phyloP scores from a whole-genome alignment of 1,140 invertebrate species.

The Drosophila repleta region DNA sequence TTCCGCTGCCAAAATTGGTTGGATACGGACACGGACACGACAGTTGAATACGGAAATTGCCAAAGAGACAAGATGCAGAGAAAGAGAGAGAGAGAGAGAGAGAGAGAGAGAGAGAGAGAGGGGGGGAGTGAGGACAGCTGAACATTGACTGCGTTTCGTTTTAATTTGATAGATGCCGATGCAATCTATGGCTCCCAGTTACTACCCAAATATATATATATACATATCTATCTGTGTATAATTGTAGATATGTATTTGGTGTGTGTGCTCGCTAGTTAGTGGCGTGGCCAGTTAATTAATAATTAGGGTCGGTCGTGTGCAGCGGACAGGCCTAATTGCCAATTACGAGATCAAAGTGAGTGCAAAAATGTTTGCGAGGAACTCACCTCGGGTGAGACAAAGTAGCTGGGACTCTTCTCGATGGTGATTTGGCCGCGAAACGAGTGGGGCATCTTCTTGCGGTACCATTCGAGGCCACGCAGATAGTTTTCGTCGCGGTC shows the following conservation, averaged over 20 bases:
- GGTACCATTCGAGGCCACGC: conserved; percentile 96
- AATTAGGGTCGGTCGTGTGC: conserved; percentile 55
- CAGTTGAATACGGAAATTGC: conserved; percentile 40
- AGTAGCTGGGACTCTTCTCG: conserved; percentile 99
- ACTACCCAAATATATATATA: background rate
- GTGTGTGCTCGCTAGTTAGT: background rate
- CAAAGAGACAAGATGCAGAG: conserved; percentile 1
- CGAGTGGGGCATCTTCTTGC: conserved; percentile 95
- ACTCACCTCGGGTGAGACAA: conserved; percentile 96
- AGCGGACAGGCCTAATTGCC: conserved; percentile 62
- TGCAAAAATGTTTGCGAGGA: conserved; percentile 1
- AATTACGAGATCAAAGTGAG: conserved; percentile 72
- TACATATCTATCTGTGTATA: background rate
- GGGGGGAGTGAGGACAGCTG: background rate
- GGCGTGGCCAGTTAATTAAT: conserved; percentile 67
- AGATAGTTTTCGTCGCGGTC: conserved; percentile 96
- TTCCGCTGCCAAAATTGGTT: conserved; percentile 73
- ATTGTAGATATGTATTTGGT: background rate
- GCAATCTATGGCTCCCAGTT: conserved; percentile 8
- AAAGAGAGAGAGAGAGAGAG: background rate
- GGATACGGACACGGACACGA: conserved; percentile 53
- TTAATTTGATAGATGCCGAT: conserved; percentile 70
- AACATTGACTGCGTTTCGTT: conserved; percentile 50
- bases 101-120: background rate
- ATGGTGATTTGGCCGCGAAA: conserved; percentile 96